These are phyloP conservation scores for Istiophorus platypterus DNA, from an alignment of 2,113 vertebrate genomes.

Conservation along the genomic window DNA sequence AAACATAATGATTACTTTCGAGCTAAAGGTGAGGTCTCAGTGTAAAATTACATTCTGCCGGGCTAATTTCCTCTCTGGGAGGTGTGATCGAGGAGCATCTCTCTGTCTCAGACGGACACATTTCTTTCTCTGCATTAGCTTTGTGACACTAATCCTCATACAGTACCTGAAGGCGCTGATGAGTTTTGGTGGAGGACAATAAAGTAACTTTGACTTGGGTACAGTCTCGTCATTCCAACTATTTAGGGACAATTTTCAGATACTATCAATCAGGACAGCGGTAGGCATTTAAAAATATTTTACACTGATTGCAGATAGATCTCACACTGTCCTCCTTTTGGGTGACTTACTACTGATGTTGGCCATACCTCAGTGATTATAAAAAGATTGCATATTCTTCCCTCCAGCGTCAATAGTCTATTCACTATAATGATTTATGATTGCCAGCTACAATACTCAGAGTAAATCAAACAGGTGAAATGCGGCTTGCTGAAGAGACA, in stretches of 20 bases:
- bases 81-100: slow-evolving; percentile 42
- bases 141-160: slow-evolving; percentile 17
- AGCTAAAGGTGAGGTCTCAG: slow-evolving; percentile 41
- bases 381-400: neutral
- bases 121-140: slow-evolving; percentile 11
- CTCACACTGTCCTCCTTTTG: neutral
- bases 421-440: slow-evolving; percentile 24
- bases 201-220: slow-evolving; percentile 32
- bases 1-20: slow-evolving; percentile 42
- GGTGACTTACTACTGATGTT: neutral
- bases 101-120: slow-evolving; percentile 36
- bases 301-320: slow-evolving; percentile 35
- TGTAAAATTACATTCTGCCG: slow-evolving; percentile 46
- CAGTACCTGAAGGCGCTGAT: slow-evolving; percentile 3
- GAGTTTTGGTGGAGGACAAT: slow-evolving; percentile 22
- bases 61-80: slow-evolving; percentile 46
- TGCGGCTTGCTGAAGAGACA: neutral
- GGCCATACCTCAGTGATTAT: neutral
- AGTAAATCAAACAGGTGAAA: slow-evolving; percentile 8
- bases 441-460: neutral
- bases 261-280: neutral
- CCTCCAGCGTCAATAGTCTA: neutral
- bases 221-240: slow-evolving; percentile 30
- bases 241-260: slow-evolving; percentile 16
- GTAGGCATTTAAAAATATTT: slow-evolving; percentile 19